Evolutionary conservation across 2,797 vertebrate genomes (phyloP).

Genomic region (Cossypha niveicapilla): DNA sequence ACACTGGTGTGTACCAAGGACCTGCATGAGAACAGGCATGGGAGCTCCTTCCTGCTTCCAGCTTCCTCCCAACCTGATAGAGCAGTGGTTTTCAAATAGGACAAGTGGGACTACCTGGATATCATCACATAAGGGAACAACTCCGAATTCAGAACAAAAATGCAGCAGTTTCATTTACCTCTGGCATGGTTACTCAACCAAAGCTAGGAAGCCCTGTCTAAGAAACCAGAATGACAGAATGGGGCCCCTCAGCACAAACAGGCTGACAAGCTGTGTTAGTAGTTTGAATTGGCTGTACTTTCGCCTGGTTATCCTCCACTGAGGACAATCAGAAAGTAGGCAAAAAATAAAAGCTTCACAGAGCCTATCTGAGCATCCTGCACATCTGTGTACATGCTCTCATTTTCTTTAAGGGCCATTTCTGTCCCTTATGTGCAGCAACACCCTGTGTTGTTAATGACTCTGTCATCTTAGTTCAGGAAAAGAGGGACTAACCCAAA

Average conservation of each 20-base stretch:
- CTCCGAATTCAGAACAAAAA: background rate
- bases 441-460: background rate
- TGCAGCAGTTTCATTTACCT: background rate
- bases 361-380: background rate
- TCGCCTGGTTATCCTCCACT: background rate
- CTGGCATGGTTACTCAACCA: background rate
- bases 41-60: background rate
- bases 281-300: background rate
- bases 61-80: background rate
- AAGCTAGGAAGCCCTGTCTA: background rate
- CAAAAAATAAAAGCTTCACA: background rate
- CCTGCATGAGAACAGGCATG: background rate
- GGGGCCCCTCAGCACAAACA: background rate
- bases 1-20: background rate
- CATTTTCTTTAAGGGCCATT: background rate
- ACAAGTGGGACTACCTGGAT: background rate
- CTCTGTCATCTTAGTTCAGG: background rate
- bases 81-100: background rate
- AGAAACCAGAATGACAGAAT: background rate
- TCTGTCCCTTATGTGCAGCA: background rate
- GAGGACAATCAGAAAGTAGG: background rate
- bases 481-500: background rate
- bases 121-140: background rate
- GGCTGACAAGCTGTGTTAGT: background rate
- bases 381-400: fast-evolving